Evolutionary conservation across 1,140 invertebrate genomes (phyloP).

Genomic region (Ceratina japonica): DNA sequence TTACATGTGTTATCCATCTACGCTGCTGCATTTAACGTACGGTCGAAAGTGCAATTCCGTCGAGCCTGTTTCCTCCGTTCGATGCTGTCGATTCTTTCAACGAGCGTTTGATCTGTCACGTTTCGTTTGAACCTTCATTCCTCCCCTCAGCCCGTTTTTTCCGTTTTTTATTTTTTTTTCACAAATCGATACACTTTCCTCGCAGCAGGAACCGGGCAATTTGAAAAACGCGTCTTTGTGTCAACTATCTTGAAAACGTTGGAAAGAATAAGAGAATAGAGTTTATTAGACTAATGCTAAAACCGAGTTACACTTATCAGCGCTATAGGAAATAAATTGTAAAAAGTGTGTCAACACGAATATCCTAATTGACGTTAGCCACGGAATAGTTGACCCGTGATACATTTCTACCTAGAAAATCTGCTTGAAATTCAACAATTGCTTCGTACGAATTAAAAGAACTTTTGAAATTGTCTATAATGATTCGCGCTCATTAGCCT

Average conservation of each 20-base stretch:
- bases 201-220: not conserved
- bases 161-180: not conserved
- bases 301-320: not conserved
- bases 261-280: not conserved
- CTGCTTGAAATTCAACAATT: not conserved
- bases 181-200: not conserved
- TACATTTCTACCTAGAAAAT: not conserved
- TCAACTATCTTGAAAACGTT: no score
- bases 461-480: not conserved
- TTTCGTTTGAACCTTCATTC: not conserved
- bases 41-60: slow-evolving; percentile 4
- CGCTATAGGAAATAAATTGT: not conserved
- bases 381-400: not conserved
- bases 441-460: not conserved
- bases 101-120: not conserved
- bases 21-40: slow-evolving; percentile 48
- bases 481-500: not conserved
- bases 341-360: not conserved
- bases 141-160: not conserved
- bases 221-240: not conserved
- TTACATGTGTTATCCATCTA: slow-evolving; percentile 55
- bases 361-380: not conserved
- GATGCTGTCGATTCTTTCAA: slow-evolving; percentile 15
- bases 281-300: not conserved
- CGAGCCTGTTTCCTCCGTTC: slow-evolving; percentile 45